Conservation (phyloP, 2,888 invertebrate genomes). For the Parelbella ahira region DNA sequence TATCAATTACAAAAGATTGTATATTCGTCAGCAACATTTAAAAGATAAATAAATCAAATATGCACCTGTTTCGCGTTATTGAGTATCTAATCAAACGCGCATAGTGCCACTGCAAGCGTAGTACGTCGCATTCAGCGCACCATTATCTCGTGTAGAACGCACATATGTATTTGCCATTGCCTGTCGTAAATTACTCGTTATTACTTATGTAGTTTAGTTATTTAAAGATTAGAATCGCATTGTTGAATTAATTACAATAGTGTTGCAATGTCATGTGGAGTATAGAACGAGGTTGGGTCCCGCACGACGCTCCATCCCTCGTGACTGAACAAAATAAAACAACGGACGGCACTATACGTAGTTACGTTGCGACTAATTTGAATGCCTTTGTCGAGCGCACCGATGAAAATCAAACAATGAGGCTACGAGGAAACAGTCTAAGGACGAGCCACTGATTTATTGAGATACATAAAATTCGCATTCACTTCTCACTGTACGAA, state of each 20-base stretch:
- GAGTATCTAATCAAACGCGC: too few species aligned
- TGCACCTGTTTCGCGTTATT: too few species aligned
- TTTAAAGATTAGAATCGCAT: slow-evolving; percentile 38
- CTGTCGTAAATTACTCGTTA: slow-evolving; percentile 35
- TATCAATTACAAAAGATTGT: too few species aligned
- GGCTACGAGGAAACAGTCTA: slow-evolving; percentile 32
- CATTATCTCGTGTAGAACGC: slow-evolving; percentile 15
- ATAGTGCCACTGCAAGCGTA: too few species aligned
- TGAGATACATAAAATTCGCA: slow-evolving; percentile 30
- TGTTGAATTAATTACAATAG: slow-evolving; percentile 37
- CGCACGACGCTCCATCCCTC: slow-evolving; percentile 39
- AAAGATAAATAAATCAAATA: too few species aligned
- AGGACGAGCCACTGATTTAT: slow-evolving; percentile 33
- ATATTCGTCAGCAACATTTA: too few species aligned
- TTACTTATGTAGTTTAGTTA: slow-evolving; percentile 36
- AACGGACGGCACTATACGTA: slow-evolving; percentile 21
- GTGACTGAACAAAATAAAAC: slow-evolving; percentile 38
- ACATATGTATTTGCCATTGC: slow-evolving; percentile 34
- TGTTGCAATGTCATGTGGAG: slow-evolving; percentile 22
- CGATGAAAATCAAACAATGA: slow-evolving; percentile 36
- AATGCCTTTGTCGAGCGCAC: slow-evolving; percentile 38
- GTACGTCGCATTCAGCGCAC: not conserved
- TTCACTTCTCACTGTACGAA: slow-evolving; percentile 23
- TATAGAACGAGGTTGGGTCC: slow-evolving; percentile 40
- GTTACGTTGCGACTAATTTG: slow-evolving; percentile 33